Percentiles rank a stretch among this genome's conserved stretches.
These are phyloP conservation scores for Leptopilina clavipes DNA, from an alignment of 1,140 invertebrate species.

Conservation along the genomic window DNA sequence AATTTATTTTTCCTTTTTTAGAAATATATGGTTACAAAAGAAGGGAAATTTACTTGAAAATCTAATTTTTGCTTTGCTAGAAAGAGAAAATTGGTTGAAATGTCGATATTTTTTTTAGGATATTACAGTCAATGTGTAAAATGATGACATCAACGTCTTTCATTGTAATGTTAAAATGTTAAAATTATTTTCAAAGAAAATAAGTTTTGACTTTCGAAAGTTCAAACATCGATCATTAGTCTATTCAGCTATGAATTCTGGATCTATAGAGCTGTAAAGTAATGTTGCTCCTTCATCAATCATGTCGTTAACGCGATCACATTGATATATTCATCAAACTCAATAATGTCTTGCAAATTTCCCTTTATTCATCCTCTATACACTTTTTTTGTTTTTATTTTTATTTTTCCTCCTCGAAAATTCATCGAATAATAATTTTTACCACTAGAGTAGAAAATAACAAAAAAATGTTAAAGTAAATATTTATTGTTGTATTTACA, in stretches of 20 bases:
- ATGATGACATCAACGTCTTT: not conserved
- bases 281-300: not conserved
- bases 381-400: not conserved
- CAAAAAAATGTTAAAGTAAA: no score
- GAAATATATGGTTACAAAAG: no score
- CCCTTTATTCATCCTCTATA: not conserved
- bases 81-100: no score
- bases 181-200: not conserved
- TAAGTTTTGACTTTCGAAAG: not conserved
- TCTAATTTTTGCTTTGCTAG: no score
- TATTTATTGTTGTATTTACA: no score
- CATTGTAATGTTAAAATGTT: not conserved
- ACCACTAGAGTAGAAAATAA: no score
- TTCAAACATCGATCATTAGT: slow-evolving; percentile 20
- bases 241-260: not conserved
- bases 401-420: no score
- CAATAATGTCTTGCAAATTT: not conserved
- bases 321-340: not conserved
- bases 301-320: not conserved
- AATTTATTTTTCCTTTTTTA: no score
- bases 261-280: not conserved
- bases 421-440: no score
- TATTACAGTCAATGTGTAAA: no score
- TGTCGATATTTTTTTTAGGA: no score
- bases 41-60: no score